Evolutionary conservation across 2,797 vertebrate species (phyloP), one percentile per base, ranked within the genome.

Genomic region (Euthynnus affinis): DNA sequence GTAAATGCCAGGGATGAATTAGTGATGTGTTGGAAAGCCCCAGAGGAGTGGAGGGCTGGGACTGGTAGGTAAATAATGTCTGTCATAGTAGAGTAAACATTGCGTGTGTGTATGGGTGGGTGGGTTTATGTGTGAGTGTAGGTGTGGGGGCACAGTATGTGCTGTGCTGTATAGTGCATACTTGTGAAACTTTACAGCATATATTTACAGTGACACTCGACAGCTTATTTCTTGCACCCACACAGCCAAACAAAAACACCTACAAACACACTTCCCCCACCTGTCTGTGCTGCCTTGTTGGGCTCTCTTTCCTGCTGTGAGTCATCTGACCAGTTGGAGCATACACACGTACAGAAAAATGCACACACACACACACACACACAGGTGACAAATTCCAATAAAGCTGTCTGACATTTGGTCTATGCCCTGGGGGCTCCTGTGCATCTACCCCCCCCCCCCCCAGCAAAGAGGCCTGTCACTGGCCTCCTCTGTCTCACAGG

Each of bases 361-460:
- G 34, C 23, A 70, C 68, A 76, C 57, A 6, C 34, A 6, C 34
- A 80, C 44, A 76, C 53, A 72, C 63, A 82, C 69, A 60, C 75
- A 81, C 80, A 88, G 70, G 81, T 91, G 87, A 91, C 75, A 87
- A 74, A 89, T 85, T 87, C 83, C 69, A 86, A 82, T 87, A 85
- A 84, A 87, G 68, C 85, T 75, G 85, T 85, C 86, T 94, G 92
- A 91, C 89, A 92, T 93, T 92, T 92, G 89, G 83, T 84, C 78
- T 23, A 48, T 78, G 78, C 87, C 83, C 82, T 20, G 48, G 84
- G 78, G 89, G 72, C 52, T 68, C 76, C 60, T 40, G 61, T 60
- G 42, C 75, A 89, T 87, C 73, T 82, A 79, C 87, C 89, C 84
- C 72, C 75, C 68, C 87, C 80, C 81, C 75, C 68, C 87, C 80